These are phyloP conservation scores for Carettochelys insculpta DNA, from an alignment of 2,113 vertebrate species.

Conservation along the genomic window DNA sequence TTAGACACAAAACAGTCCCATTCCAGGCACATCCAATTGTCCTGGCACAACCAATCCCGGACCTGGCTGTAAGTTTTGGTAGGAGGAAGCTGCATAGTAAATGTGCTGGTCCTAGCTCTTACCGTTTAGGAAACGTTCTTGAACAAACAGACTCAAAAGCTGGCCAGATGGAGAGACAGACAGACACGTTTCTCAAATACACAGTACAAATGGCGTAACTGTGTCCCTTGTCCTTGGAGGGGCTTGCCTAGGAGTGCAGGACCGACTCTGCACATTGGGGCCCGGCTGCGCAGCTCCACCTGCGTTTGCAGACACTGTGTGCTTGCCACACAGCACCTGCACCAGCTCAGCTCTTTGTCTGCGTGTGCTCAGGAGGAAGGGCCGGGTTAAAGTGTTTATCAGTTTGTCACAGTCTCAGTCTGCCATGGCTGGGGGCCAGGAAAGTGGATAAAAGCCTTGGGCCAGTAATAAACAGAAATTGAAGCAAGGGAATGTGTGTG, in stretches of 20 bases:
- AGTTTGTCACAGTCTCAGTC: slow-evolving; percentile 36
- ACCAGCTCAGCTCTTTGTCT: accelerated
- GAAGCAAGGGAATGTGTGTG: not conserved
- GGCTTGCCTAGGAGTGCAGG: not conserved
- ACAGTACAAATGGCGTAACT: too few relatives aligned
- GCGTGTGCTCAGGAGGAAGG: not conserved
- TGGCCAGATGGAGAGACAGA: too few relatives aligned
- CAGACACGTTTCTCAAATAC: too few relatives aligned
- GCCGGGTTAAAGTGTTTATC: not conserved
- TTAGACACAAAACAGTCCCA: too few relatives aligned
- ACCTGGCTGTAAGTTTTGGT: too few relatives aligned
- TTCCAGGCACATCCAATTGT: too few relatives aligned
- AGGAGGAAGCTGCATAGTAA: too few relatives aligned
- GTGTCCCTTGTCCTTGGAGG: not conserved
- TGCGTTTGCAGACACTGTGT: not conserved
- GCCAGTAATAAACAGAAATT: slow-evolving; percentile 22
- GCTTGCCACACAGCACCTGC: accelerated
- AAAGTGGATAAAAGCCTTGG: slow-evolving; percentile 20
- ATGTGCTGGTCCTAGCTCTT: too few relatives aligned
- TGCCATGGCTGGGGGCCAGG: not conserved
- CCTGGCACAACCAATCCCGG: too few relatives aligned
- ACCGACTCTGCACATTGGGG: not conserved
- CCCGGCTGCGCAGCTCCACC: not conserved
- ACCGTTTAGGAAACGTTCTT: too few relatives aligned
- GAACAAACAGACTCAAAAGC: too few relatives aligned